These are phyloP conservation scores for Nestor notabilis DNA, from an alignment of 2,113 vertebrate genomes.

Conservation along the genomic window DNA sequence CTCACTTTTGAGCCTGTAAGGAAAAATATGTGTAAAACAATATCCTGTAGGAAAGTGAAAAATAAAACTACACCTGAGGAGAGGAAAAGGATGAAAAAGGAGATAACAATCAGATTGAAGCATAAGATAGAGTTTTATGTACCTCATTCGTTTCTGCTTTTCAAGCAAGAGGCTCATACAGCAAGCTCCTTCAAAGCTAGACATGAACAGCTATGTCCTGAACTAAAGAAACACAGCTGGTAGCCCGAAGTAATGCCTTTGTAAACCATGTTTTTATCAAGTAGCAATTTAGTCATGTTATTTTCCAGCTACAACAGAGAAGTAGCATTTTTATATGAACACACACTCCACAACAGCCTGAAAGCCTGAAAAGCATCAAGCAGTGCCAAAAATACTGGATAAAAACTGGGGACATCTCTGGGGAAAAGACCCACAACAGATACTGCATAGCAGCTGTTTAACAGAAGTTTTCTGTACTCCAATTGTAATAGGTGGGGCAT, in stretches of 20 bases:
- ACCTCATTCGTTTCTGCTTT: not conserved
- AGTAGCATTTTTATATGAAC: not conserved
- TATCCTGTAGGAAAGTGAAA: not conserved
- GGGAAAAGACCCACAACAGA: not conserved
- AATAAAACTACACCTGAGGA: not conserved
- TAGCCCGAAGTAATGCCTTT: not conserved
- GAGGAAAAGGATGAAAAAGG: not conserved
- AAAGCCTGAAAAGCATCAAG: not conserved
- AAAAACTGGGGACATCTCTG: not conserved
- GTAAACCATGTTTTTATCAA: not conserved
- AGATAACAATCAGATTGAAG: not conserved
- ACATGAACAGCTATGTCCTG: not conserved
- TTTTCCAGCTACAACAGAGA: not conserved
- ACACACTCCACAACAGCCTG: not conserved
- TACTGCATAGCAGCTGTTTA: not conserved
- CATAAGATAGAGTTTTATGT: not conserved
- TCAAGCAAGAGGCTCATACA: not conserved
- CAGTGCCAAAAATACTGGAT: not conserved
- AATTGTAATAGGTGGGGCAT: not conserved
- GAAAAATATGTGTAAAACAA: not conserved
- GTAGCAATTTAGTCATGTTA: not conserved
- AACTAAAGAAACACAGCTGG: not conserved
- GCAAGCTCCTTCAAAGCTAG: not conserved
- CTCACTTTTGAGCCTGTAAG: not conserved
- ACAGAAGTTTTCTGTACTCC: not conserved